Evolutionary conservation across 2,113 vertebrate genomes (phyloP).

Genomic region (Clarias macrocephalus): DNA sequence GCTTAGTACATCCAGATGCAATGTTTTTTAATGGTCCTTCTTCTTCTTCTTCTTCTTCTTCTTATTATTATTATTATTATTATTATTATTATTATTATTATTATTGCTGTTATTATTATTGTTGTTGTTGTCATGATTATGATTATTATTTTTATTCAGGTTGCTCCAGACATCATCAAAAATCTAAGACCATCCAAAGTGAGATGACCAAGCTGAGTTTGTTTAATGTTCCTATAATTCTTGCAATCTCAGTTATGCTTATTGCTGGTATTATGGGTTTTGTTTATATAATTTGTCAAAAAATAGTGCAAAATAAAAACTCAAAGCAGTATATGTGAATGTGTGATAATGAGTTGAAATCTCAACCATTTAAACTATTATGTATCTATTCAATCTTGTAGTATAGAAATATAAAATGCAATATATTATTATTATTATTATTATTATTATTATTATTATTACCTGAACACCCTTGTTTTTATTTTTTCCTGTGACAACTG

Average conservation of each 20-base stretch:
- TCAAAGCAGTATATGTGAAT: neutral
- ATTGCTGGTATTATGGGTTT: neutral
- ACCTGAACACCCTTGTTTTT: neutral
- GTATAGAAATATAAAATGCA: neutral
- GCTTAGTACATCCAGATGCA: neutral
- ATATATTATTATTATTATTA: neutral
- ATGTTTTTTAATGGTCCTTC: neutral
- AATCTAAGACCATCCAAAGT: neutral
- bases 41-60: neutral
- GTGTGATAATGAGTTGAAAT: neutral
- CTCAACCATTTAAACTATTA: neutral
- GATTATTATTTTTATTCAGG: neutral
- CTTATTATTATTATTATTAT: neutral
- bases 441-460: neutral
- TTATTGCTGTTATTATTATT: neutral
- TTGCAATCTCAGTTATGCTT: conserved; percentile 5
- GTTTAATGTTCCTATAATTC: conserved; percentile 11
- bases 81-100: too few species aligned
- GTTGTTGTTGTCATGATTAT: too few species aligned
- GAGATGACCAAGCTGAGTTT: neutral
- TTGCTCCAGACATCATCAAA: conserved; percentile 7
- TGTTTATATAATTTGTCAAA: neutral
- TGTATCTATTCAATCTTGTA: neutral
- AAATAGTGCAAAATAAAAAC: conserved; percentile 2
- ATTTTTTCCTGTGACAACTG: too few species aligned